phyloP scores from a whole-genome alignment of 1,140 invertebrate genomes.

The Lucilia sericata region DNA sequence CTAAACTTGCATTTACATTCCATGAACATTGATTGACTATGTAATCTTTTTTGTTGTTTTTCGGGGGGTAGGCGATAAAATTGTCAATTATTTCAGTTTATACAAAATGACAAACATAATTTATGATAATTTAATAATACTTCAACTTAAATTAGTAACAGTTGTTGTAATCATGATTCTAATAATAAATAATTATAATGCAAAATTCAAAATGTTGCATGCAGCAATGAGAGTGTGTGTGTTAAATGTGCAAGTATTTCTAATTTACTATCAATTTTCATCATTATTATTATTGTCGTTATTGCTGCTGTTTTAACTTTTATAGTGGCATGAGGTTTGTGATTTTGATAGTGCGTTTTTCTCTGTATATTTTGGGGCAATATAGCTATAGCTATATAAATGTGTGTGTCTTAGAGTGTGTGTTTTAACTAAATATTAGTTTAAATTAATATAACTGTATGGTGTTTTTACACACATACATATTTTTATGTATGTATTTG shows the following conservation, averaged over 20 bases:
- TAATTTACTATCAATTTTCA: constrained; percentile 5
- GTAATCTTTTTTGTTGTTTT: background rate
- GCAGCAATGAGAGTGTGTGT: background rate
- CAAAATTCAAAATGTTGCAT: background rate
- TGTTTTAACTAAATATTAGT: background rate
- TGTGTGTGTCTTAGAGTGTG: background rate
- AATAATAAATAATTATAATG: background rate
- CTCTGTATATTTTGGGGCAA: background rate
- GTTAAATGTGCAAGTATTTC: background rate
- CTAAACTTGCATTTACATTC: no score
- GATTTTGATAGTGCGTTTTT: background rate
- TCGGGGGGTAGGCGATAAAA: background rate
- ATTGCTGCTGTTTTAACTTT: no score
- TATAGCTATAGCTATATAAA: background rate
- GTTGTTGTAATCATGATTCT: background rate
- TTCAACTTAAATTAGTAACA: constrained; percentile 12
- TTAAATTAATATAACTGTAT: background rate
- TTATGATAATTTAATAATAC: constrained; percentile 22
- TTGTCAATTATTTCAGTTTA: constrained; percentile 14
- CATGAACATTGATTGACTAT: background rate
- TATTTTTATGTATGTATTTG: no score
- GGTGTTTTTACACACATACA: background rate
- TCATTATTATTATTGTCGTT: background rate
- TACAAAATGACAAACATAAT: constrained; percentile 11
- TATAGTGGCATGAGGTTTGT: background rate